Conservation (phyloP, 2,888 invertebrate species). For the Pammene fasciana region DNA sequence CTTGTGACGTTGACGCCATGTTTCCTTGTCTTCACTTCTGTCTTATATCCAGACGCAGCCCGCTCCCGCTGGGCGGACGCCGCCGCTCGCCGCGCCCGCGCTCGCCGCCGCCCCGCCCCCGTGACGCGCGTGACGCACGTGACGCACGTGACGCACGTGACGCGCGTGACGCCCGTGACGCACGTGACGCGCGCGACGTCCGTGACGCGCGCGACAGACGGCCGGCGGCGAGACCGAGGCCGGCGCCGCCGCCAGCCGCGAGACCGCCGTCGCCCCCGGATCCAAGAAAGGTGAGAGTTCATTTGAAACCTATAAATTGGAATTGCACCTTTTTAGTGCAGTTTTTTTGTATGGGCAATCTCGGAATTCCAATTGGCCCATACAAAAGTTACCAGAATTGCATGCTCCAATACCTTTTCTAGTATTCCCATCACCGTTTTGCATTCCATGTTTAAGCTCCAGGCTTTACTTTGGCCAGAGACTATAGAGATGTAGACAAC, state of each 20-base stretch:
- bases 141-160: constrained; percentile 41
- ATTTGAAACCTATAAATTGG: too few relatives aligned
- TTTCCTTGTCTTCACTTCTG: too few relatives aligned
- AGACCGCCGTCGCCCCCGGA: constrained; percentile 62
- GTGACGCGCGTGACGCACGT: constrained; percentile 37
- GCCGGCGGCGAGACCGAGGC: constrained; percentile 44
- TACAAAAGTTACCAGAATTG: too few relatives aligned
- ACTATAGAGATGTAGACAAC: too few relatives aligned
- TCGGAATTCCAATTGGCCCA: too few relatives aligned
- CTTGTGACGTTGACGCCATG: too few relatives aligned
- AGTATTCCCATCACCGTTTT: too few relatives aligned
- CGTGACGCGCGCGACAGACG: constrained; percentile 44
- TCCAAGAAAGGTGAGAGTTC: constrained; percentile 59
- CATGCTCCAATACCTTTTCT: too few relatives aligned
- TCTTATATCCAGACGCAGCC: constrained; percentile 52
- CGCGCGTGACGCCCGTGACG: constrained; percentile 23
- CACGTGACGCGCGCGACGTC: constrained; percentile 32
- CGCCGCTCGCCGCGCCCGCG: constrained; percentile 44
- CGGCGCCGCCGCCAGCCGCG: constrained; percentile 56
- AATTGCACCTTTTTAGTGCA: too few relatives aligned
- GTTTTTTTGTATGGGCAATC: too few relatives aligned
- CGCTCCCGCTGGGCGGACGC: constrained; percentile 41
- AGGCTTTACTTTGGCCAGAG: too few relatives aligned
- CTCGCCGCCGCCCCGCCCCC: constrained; percentile 46
- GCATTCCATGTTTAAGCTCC: too few relatives aligned